These are phyloP conservation scores for Ceraclea dissimilis DNA, from an alignment of 2,888 invertebrate species.

Conservation along the genomic window DNA sequence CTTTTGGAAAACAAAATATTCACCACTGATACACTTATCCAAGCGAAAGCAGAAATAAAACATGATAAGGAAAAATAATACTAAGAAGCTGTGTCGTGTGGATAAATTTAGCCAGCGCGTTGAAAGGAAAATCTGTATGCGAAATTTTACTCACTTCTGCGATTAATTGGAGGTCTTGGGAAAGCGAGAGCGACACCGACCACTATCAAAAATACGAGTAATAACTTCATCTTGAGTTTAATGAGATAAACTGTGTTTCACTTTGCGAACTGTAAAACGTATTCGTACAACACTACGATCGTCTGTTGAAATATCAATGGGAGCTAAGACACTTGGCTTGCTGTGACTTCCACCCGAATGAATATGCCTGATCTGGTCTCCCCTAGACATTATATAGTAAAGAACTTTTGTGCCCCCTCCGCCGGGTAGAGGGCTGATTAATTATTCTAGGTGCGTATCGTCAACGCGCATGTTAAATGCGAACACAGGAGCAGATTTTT, in stretches of 20 bases:
- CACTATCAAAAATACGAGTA: conserved; percentile 17
- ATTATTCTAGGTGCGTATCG: conserved; percentile 22
- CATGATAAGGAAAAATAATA: too few relatives aligned
- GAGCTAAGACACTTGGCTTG: conserved; percentile 22
- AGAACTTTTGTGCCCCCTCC: conserved; percentile 9
- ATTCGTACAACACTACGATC: background rate
- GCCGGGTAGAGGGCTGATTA: conserved; percentile 18
- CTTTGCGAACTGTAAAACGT: conserved; percentile 13
- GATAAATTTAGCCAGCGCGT: too few relatives aligned
- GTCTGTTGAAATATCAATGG: conserved; percentile 10
- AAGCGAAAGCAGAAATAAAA: too few relatives aligned
- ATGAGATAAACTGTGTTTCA: too few relatives aligned
- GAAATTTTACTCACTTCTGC: conserved; percentile 17
- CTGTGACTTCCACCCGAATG: conserved; percentile 25
- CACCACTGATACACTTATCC: too few relatives aligned
- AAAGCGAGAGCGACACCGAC: conserved; percentile 21
- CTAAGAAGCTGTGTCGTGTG: too few relatives aligned
- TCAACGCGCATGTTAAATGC: conserved; percentile 23
- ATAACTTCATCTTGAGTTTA: conserved; percentile 18
- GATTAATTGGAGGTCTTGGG: conserved; percentile 15
- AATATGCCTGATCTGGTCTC: conserved; percentile 14
- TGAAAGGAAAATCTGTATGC: too few relatives aligned
- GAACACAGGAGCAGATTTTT: conserved; percentile 23
- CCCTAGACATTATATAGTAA: conserved; percentile 1
- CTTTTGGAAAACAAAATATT: too few relatives aligned